phyloP scores from a whole-genome alignment of 2,797 vertebrate genomes.

The Acomys russatus region DNA sequence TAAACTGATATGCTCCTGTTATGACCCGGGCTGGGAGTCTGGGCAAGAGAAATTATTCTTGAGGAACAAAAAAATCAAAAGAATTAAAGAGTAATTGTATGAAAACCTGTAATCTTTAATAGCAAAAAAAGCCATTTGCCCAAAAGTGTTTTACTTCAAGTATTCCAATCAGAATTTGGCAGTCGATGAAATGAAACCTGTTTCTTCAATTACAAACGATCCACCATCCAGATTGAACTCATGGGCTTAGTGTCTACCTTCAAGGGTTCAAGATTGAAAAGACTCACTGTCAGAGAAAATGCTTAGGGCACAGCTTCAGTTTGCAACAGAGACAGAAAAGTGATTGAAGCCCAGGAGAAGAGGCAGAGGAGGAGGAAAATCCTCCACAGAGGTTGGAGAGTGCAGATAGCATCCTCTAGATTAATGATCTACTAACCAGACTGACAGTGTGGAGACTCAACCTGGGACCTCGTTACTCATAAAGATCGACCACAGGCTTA shows the following conservation, averaged over 20 bases:
- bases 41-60: constrained; percentile 65
- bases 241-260: constrained; percentile 39
- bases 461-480: background rate
- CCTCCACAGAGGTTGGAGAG: background rate
- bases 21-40: constrained; percentile 53
- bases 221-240: constrained; percentile 20
- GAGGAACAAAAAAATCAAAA: constrained; percentile 67
- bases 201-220: constrained; percentile 58
- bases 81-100: constrained; percentile 68
- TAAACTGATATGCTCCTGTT: constrained; percentile 62
- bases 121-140: constrained; percentile 66
- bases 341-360: constrained; percentile 23
- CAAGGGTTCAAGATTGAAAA: constrained; percentile 33
- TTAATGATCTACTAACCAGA: background rate
- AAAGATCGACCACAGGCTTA: background rate
- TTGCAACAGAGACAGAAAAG: constrained; percentile 46
- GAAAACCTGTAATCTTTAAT: constrained; percentile 63
- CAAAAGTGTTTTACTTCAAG: constrained; percentile 73
- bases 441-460: background rate
- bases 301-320: background rate
- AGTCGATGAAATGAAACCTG: constrained; percentile 22
- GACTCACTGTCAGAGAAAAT: constrained; percentile 38
- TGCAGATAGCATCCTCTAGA: background rate
- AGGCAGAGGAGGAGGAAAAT: background rate
- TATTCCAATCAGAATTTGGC: constrained; percentile 48